Base-by-base conservation (phyloP, 2,888 invertebrate genomes). In the Apamea epomidion region DNA sequence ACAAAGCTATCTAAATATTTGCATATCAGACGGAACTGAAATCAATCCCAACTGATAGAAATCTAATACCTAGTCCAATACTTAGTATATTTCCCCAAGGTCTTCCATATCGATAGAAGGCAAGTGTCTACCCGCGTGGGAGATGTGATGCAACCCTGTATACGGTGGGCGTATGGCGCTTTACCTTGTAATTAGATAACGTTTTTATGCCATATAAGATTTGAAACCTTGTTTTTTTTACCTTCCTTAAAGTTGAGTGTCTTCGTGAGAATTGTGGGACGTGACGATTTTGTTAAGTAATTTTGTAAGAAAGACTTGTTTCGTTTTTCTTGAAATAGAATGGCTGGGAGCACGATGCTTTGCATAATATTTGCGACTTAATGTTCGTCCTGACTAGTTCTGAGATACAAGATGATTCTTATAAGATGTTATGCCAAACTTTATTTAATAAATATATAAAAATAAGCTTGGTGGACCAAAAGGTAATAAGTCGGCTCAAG, bases 121-220 rank as follows among this genome's bases (percentile, higher is more conserved):
- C 73, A 84, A 83, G 71, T 83, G 80, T 77, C 73, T 84, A 54
- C 42, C 73, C 48, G 88, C 85, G 90, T 90, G 86, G 90, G 90
- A 84, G 83, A 80, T 78, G 69, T 88, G 89, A 88, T 89, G 88
- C 88, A 88, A 88, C 84, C 80, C 81, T 64, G 58, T 79, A 16
- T 64, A 71, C 42, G n/a, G 77, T 81, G 83, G 89, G 88, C 88
- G 86, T 80, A 84, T 84, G 76, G 74, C 73, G 89, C 79, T 80
- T 90, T 89, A 84, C 91, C 90, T 90, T 90, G 91, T 89, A 87
- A 88, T 89, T 88, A 89, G 82, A 86, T 90, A 89, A 89, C 76
- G 79, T 85, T 90, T 89, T 90, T 89, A 90, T 88, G 76, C 90
- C 91, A 75, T 88, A 89, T 82, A 87, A 83, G 90, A 85, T 80